Evolutionary conservation across 35 echinoderm and acorn worm species (phyloP), one percentile per base, ranked within the genome.

Genomic region (Chiridota heheva): DNA sequence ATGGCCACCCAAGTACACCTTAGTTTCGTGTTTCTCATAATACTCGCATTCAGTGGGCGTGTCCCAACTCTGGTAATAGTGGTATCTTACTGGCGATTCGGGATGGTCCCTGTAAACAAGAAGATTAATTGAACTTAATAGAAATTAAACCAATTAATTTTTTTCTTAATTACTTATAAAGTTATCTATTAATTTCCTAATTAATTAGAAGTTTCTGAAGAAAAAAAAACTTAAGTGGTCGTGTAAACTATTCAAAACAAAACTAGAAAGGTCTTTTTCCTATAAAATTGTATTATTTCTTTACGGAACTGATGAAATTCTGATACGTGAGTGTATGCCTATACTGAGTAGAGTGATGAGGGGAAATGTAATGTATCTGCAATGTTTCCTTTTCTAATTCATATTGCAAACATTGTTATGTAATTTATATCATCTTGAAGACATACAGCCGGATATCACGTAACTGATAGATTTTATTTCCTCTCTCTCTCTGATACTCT

Each of bases 11-110:
- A 72, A 53, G 20, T 86, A 86, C 6, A 61, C 44, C 30, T 72
- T 95, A 61, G 81, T 83, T 46, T 95, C 91, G 17, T 95, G 85
- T 40, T 56, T 85, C 24, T 89, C 76, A 74, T 95, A 95, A n/a
- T 83, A 89, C 30, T 83, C 86, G 60, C 91, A 95, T 37, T 95
- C 91, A 12, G 86, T 84, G 26, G 90, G 90, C 5, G 68, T 87
- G 35, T 81, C 75, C 60, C 67, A 85, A 5, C 58, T 75, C 58
- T 92, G 90, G 78, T 82, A 92, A 38, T 92, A 92, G 65, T 92
- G 90, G 36, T 92, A 92, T 34, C 78, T 80, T 2, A 92, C 65
- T 37, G 69, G 36, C 20, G 90, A 92, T 34, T 87, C 76, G 32
- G 84, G 68, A 70, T 92, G 53, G 5, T 83, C 64, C 70, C 90